Evolutionary conservation across 2,797 vertebrate genomes (phyloP), one percentile per base, ranked within the genome.

Genomic region (Cryptoprocta ferox): DNA sequence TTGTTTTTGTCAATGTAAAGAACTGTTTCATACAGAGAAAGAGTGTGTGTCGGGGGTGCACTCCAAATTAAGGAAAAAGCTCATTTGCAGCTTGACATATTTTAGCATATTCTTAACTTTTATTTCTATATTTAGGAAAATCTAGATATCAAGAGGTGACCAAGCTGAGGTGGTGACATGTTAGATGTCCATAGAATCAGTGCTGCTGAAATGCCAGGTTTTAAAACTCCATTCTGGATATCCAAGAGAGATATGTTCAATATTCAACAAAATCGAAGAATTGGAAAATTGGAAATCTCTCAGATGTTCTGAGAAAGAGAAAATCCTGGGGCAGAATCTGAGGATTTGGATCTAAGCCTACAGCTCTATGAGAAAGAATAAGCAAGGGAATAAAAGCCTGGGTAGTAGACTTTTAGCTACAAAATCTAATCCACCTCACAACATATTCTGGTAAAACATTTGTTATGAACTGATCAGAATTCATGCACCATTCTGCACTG

Each of bases 251-350:
- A 28, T 0, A 81, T 35, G 79, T 70, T 91, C 89, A 91, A 94
- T 94, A 96, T 37, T 93, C 89, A 95, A 90, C 93, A 85, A 97
- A 95, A 97, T 48, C 4, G 14, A 97, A 94, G 70, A 95, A 91
- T 92, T 19, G 93, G 86, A 92, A 97, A 96, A 96, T 59, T 61
- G 79, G 93, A 96, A 97, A 89, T 94, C 65, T 94, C 96, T 97
- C 79, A 92, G 88, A 96, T 96, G 80, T 91, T 97, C 83, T 73
- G 26, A 89, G 53, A 89, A 85, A 95, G 70, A 95, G 66, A 91
- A 97, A 95, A 92, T 92, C 95, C 91, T 79, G 42, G 70, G 37
- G 83, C 63, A 90, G 75, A 95, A 68, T 91, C 82, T 84, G 85
- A 95, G 81, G 91, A 89, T 95, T 96, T 96, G 75, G 70, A 94